Evolutionary conservation across 2,113 vertebrate species (phyloP), one percentile per base, ranked within the genome.

Genomic region (Oophaga pumilio): DNA sequence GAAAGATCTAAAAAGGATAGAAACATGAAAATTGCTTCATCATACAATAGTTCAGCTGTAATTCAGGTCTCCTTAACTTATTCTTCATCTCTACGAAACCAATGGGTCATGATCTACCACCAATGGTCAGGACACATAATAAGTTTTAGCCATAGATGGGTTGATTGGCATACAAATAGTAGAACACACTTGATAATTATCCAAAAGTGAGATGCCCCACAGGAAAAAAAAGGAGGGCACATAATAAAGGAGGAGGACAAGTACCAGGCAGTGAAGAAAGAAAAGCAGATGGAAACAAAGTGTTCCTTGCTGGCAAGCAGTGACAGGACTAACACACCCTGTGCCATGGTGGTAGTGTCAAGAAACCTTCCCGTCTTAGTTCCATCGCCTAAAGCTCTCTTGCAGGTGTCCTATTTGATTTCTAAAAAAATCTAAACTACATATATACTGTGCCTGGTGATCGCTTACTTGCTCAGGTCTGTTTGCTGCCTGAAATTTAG

Each of bases 301-400:
- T 84, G 80, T 82, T 76, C 73, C 56, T 68, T 15, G 69, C 53
- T 88, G 71, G 80, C 87, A 88, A 83, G 80, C 87, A 83, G 71
- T 88, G 80, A 88, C 87, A 88, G 50, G 80, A 88, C 81, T 53
- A 64, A 83, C 71, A 88, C 87, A 83, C 87, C 87, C 81, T 84
- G 9, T 82, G 69, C 80, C 87, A 88, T 83, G 80, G 76, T 28
- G 57, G 57, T 83, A 53, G 43, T 87, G 69, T 87, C 64, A 85
- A 73, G 59, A 24, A 76, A 76, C 43, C 69, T 76, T 87, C 69
- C 79, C 56, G 33, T 76, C 62, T 17, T 15, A 62, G 56, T 79
- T 69, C 79, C n/a, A 83, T 68, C 22, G 71, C 80, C 87, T 62
- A 74, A 53, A 88, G 73, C 69, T 66, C 43, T 82, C 24, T 76